phyloP scores from a whole-genome alignment of 2,888 invertebrate species.

The Andrena haemorrhoa region DNA sequence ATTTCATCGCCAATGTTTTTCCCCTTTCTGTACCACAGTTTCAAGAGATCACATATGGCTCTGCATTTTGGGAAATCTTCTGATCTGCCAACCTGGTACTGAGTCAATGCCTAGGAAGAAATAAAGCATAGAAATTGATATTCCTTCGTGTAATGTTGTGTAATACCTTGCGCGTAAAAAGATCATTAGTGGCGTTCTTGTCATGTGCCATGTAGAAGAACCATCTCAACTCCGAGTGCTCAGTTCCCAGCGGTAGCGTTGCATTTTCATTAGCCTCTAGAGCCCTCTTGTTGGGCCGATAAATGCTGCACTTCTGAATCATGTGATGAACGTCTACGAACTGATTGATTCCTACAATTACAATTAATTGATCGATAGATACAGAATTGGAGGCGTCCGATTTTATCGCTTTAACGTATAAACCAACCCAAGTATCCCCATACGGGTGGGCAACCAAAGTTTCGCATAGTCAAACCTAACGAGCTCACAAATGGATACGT shows the following conservation, averaged over 20 bases:
- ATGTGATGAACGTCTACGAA: conserved; percentile 86
- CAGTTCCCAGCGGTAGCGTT: conserved; percentile 85
- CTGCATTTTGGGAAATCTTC: conserved; percentile 80
- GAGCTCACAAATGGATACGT: conserved; percentile 75
- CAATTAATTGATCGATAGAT: conserved; percentile 2
- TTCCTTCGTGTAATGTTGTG: neutral
- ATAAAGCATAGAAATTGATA: neutral
- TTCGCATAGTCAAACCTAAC: conserved; percentile 84
- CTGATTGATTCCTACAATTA: conserved; percentile 85
- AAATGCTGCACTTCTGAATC: conserved; percentile 86
- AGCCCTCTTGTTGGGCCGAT: conserved; percentile 86
- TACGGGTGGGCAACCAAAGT: conserved; percentile 88
- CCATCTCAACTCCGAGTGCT: conserved; percentile 86
- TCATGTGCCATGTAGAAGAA: conserved; percentile 86
- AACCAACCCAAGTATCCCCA: conserved; percentile 87
- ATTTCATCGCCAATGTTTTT: conserved; percentile 82
- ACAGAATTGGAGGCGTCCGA: neutral
- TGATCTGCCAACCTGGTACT: conserved; percentile 71
- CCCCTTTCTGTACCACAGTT: conserved; percentile 85
- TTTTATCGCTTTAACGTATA: neutral
- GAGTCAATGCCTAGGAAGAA: conserved; percentile 51
- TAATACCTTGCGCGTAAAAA: conserved; percentile 84
- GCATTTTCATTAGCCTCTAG: conserved; percentile 85
- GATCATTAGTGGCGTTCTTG: conserved; percentile 83
- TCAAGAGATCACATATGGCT: conserved; percentile 85